phyloP scores from a whole-genome alignment of 2,797 vertebrate genomes.

The Hoplostethus atlanticus region DNA sequence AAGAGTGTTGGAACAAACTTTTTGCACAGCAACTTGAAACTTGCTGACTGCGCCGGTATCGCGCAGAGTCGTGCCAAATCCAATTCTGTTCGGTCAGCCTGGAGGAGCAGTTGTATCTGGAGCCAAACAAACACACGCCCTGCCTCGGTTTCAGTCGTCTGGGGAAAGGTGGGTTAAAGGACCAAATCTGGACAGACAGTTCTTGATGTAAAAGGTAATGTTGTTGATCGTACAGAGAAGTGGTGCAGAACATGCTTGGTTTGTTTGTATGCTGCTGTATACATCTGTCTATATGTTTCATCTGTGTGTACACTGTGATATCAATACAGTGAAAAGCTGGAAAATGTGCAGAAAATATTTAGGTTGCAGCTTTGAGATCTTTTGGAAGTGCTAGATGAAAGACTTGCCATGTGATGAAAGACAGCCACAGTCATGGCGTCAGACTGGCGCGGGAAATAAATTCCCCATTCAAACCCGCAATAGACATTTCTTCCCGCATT shows the following conservation, averaged over 20 bases:
- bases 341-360: too few species aligned
- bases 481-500: too few species aligned
- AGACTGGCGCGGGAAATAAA: too few species aligned
- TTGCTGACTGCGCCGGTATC: not conserved
- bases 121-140: not conserved
- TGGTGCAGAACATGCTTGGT: too few species aligned
- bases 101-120: not conserved
- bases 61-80: not conserved
- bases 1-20: not conserved
- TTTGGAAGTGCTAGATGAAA: not conserved
- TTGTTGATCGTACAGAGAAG: too few species aligned
- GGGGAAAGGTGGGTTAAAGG: not conserved
- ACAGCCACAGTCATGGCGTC: not conserved
- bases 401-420: not conserved
- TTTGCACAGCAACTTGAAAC: not conserved
- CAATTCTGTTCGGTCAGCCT: not conserved
- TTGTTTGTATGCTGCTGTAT: not conserved
- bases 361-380: not conserved
- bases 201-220: not conserved
- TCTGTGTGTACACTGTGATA: not conserved
- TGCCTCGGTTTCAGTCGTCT: not conserved
- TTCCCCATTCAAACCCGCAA: too few species aligned
- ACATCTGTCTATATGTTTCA: not conserved
- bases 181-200: not conserved
- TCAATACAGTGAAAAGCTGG: too few species aligned